Base-by-base conservation (phyloP, 2,113 vertebrate genomes). In the Saiga tatarica region DNA sequence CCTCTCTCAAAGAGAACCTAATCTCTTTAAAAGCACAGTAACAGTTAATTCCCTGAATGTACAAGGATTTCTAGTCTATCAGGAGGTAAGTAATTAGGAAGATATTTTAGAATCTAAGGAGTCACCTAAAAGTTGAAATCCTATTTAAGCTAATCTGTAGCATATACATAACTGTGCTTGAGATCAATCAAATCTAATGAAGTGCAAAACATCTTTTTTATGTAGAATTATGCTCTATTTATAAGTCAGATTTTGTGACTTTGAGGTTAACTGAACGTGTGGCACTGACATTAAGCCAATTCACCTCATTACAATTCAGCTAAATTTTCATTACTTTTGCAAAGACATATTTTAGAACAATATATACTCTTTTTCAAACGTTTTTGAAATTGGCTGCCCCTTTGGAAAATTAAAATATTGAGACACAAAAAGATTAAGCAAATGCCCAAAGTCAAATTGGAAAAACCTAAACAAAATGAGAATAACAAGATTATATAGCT, bases 31-130 rank as follows among this genome's bases (percentile, higher is more conserved):
- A 97, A 97, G 87, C 33, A 82, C 53, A 89, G 71, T 94, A 93
- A 78, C 87, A 9, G 79, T 97, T 89, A 90, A 98, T 97, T 50
- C 97, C 87, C 97, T 96, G 95, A 82, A 71, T 52, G 96, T 93
- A 95, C 39, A 96, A 96, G 98, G 86, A 97, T 89, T 95, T 90
- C 98, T 98, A 98, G 96, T 97, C 96, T 97, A 97, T 97, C 33
- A 97, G 67, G 81, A 98, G 79, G 42, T 71, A 93, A 97, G 82
- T 91, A 97, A 98, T 98, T 97, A 97, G 93, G 79, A 98, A 98
- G 53, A 89, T 94, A 87, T 97, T 87, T 55, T 89, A 98, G 91
- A 92, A 89, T 92, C 71, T 94, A 86, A 88, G 25, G 55, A 96
- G 96, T 84, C 23, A 50, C 93, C 89, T 93, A 96, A 98, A 98